Conservation (phyloP, 2,888 invertebrate genomes). For the Drosophila borealis region DNA sequence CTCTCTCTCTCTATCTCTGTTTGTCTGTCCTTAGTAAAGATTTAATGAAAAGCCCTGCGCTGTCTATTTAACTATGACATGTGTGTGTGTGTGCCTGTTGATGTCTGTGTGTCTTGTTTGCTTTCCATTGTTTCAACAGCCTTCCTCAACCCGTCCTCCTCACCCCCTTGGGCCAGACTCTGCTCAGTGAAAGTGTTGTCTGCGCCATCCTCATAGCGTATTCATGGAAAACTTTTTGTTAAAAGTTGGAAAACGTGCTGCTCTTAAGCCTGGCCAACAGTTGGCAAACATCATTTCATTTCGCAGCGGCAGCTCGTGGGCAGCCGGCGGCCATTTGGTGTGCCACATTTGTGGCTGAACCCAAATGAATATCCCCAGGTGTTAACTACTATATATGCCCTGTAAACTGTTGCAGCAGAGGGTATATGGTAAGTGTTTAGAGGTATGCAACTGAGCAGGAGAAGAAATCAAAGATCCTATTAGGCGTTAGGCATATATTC, state of each 20-base stretch:
- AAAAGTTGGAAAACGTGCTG: slow-evolving; percentile 35
- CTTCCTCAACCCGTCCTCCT: not conserved
- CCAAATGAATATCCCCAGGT: slow-evolving; percentile 15
- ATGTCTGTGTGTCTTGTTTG: slow-evolving; percentile 34
- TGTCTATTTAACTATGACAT: slow-evolving; percentile 28
- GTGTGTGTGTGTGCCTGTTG: not conserved
- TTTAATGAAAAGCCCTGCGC: slow-evolving; percentile 46
- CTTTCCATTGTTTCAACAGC: slow-evolving; percentile 34
- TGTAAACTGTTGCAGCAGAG: not conserved
- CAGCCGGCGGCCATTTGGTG: slow-evolving; percentile 60
- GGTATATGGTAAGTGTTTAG: not conserved
- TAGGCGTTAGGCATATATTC: no score
- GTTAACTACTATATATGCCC: slow-evolving; percentile 6
- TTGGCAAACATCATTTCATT: slow-evolving; percentile 47
- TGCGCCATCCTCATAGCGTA: slow-evolving; percentile 54
- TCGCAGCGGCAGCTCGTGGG: slow-evolving; percentile 9
- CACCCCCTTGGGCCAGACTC: not conserved
- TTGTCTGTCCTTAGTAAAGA: slow-evolving; percentile 21
- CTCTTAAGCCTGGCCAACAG: slow-evolving; percentile 9
- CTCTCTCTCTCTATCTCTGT: not conserved
- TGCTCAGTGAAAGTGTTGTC: slow-evolving; percentile 69
- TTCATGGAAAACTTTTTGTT: slow-evolving; percentile 67
- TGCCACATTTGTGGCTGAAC: slow-evolving; percentile 57
- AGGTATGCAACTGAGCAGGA: no score
- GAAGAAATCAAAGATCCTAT: no score